Base-by-base conservation (phyloP, 2,113 vertebrate genomes). In the Sigmodon hispidus region DNA sequence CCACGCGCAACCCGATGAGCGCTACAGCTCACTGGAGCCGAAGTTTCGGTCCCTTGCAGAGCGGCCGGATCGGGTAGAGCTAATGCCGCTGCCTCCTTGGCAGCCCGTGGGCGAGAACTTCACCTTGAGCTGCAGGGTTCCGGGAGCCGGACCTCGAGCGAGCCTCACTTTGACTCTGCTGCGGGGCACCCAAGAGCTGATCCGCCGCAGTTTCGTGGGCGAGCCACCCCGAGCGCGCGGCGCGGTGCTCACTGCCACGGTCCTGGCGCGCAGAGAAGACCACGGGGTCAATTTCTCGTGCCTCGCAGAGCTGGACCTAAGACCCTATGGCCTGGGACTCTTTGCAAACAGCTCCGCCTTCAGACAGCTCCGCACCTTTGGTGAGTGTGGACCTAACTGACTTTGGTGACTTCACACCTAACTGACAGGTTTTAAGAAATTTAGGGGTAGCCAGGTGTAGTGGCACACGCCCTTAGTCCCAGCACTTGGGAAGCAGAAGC, bases 111-210 rank as follows among this genome's bases (percentile, higher is more conserved):
- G 96, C 16, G 93, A 97, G 61, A 98, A 98, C 93, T 97, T 97
- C 73, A 98, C 97, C 50, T 79, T 98, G 72, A 97, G 96, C 90
- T 98, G 97, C 31, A 90, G 97, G 77, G 97, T 97, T 19, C 97
- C 97, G 0, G 97, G 96, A 5, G 97, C 97, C 3, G 97, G 97
- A 36, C 97, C 97, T 29, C 96, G 97, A 13, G 96, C 65, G 61
- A 98, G 96, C 94, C 97, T 98, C 93, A 96, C 95, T 0, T 11
- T 98, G 79, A 96, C 94, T 76, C 63, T 98, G 24, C 83, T 97
- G 61, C 95, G 91, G 57, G 97, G 97, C 26, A 0, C 80, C 17
- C 95, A 96, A 77, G 97, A 97, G 67, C 94, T 98, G 88, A 95
- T 94, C 57, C 95, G 92, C 13, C 97, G 94, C 40, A 94, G 97